phyloP scores from a whole-genome alignment of 2,888 invertebrate genomes.

The Acleris holmiana region DNA sequence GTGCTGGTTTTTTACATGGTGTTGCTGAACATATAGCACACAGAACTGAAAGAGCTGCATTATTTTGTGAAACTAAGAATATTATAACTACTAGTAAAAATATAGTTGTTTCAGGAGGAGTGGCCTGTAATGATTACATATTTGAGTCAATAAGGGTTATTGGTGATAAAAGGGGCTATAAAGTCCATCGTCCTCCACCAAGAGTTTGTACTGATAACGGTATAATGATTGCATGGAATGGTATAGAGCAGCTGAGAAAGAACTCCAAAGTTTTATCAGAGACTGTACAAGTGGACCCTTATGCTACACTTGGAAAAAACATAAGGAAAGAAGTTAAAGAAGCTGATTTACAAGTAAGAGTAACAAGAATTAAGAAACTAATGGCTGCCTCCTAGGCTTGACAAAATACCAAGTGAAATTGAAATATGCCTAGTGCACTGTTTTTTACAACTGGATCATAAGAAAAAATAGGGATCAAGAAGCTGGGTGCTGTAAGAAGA shows the following conservation, averaged over 20 bases:
- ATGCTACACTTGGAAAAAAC: constrained; percentile 86
- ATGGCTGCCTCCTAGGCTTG: constrained; percentile 5
- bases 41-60: constrained; percentile 92
- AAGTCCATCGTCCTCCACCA: constrained; percentile 90
- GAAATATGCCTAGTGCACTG: too few relatives aligned
- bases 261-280: constrained; percentile 71
- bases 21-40: constrained; percentile 91
- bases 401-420: background rate
- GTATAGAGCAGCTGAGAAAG: constrained; percentile 89
- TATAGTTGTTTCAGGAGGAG: constrained; percentile 96
- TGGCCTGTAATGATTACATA: constrained; percentile 96
- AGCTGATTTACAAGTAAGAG: constrained; percentile 76
- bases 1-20: constrained; percentile 92
- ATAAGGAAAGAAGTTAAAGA: constrained; percentile 82
- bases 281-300: constrained; percentile 85
- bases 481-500: too few relatives aligned
- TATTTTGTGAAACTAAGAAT: constrained; percentile 86
- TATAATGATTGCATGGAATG: constrained; percentile 99
- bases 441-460: too few relatives aligned
- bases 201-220: constrained; percentile 98
- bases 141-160: constrained; percentile 87
- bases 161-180: constrained; percentile 86
- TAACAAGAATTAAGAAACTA: constrained; percentile 61
- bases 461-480: too few relatives aligned
- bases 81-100: constrained; percentile 84